These are phyloP conservation scores for Dipus sagitta DNA, from an alignment of 2,797 vertebrate species.

Conservation along the genomic window DNA sequence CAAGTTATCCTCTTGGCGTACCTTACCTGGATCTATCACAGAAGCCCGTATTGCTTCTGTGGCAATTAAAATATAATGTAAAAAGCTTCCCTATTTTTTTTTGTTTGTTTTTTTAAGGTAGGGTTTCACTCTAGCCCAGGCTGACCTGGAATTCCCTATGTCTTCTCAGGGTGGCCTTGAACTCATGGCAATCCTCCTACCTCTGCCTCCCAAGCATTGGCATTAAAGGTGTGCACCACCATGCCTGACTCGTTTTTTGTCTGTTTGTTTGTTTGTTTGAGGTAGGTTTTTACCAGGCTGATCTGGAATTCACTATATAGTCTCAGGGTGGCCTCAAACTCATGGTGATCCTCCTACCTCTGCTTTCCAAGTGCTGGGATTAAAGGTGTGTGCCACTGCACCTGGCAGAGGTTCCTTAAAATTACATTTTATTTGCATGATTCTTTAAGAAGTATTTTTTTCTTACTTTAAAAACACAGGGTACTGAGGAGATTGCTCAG, in stretches of 20 bases:
- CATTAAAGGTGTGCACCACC: too few species aligned
- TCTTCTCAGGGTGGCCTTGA: neutral
- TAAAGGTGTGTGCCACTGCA: too few species aligned
- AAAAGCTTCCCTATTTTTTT: constrained; percentile 29
- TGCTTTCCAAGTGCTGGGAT: too few species aligned
- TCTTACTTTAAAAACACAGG: constrained; percentile 42
- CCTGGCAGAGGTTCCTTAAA: neutral
- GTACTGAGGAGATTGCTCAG: too few species aligned
- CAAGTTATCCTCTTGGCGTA: constrained; percentile 10
- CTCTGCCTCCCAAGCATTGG: too few species aligned
- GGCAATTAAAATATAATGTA: constrained; percentile 50
- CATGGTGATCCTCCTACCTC: too few species aligned
- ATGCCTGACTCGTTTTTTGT: too few species aligned
- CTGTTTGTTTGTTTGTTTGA: too few species aligned
- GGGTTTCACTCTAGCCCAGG: neutral
- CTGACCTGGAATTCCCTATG: neutral
- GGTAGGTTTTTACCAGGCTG: too few species aligned
- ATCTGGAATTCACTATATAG: too few species aligned
- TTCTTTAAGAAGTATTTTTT: constrained; percentile 19
- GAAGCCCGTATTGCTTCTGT: constrained; percentile 53
- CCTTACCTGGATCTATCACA: constrained; percentile 23
- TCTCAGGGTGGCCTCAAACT: too few species aligned
- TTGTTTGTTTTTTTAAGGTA: neutral
- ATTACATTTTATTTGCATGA: constrained; percentile 58
- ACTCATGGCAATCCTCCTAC: too few species aligned